These are phyloP conservation scores for Drosophila murphyi DNA, from an alignment of 1,140 invertebrate genomes.

Conservation along the genomic window DNA sequence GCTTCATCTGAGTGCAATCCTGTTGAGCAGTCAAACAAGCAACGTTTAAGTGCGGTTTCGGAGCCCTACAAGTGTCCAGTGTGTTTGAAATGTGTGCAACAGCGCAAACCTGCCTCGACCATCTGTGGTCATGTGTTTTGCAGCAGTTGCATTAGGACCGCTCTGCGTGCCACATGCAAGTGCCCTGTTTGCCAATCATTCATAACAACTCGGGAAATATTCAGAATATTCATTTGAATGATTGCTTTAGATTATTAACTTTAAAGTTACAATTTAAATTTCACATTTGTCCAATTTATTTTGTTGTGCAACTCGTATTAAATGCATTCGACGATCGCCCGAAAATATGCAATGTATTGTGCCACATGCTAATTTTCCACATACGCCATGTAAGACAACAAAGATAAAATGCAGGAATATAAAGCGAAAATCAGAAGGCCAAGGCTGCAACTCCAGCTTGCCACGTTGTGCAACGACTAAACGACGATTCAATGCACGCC, in stretches of 20 bases:
- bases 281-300: too few relatives aligned
- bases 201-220: constrained; percentile 19
- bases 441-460: not conserved
- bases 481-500: constrained; percentile 32
- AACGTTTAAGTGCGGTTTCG: not conserved
- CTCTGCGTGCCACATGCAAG: constrained; percentile 15
- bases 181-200: constrained; percentile 38
- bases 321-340: not conserved
- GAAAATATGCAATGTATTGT: constrained; percentile 22
- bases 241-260: not conserved
- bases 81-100: constrained; percentile 25
- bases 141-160: constrained; percentile 27
- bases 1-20: not conserved
- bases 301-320: not conserved
- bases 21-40: not conserved
- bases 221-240: constrained; percentile 41
- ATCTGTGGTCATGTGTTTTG: constrained; percentile 48
- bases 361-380: constrained; percentile 43
- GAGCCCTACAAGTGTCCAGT: constrained; percentile 42
- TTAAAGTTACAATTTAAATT: not conserved
- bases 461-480: constrained; percentile 9
- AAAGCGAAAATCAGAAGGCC: constrained; percentile 32
- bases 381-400: constrained; percentile 47
- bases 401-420: constrained; percentile 62
- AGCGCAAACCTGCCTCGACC: constrained; percentile 22